Conservation (phyloP, 2,113 vertebrate genomes). For the Clarias macrocephalus region DNA sequence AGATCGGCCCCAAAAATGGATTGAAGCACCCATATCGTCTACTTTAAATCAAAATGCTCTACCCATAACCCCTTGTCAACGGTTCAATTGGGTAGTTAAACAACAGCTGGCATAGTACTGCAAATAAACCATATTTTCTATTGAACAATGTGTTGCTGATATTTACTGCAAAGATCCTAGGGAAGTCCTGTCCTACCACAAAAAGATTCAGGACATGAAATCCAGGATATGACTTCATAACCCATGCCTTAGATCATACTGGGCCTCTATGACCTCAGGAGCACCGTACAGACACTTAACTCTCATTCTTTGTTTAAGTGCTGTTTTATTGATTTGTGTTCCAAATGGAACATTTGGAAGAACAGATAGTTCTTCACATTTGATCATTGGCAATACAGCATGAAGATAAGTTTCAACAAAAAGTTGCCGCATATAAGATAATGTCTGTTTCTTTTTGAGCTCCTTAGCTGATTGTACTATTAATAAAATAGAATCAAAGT, state of each 20-base stretch:
- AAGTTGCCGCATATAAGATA: not conserved
- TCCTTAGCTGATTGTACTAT: conserved; percentile 17
- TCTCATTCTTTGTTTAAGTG: not conserved
- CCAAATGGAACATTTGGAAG: not conserved
- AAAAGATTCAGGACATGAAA: not conserved
- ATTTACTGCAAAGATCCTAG: not conserved
- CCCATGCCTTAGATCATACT: not conserved
- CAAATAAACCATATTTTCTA: not conserved
- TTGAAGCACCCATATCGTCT: not conserved
- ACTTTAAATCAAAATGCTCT: not conserved
- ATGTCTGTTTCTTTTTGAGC: conserved; percentile 20
- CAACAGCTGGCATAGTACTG: not conserved
- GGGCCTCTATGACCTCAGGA: not conserved
- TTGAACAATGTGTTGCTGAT: not conserved
- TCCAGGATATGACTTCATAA: conserved; percentile 38
- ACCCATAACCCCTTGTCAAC: not conserved
- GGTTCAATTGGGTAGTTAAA: not conserved
- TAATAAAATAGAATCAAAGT: conserved; percentile 9
- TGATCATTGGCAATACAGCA: not conserved
- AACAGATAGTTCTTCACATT: not conserved
- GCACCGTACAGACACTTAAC: not conserved
- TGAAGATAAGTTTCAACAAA: not conserved
- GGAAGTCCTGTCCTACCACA: not conserved
- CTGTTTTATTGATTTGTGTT: not conserved
- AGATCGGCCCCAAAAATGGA: too few relatives aligned